Base-by-base conservation (phyloP, 2,797 vertebrate genomes). In the Serranus cabrilla region DNA sequence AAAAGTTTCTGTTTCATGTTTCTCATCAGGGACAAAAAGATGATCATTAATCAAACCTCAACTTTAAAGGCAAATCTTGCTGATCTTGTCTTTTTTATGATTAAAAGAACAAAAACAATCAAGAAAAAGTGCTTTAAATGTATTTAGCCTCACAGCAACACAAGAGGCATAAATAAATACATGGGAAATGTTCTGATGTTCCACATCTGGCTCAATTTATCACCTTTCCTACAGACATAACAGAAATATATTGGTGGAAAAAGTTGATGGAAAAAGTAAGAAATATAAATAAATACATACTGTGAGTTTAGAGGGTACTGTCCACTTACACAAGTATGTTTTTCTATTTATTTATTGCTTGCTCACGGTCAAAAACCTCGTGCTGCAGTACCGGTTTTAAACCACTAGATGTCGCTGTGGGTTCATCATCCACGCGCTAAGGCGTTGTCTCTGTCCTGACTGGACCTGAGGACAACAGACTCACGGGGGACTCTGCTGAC, bases 351-450 rank as follows among this genome's bases (percentile, higher is more conserved):
- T n/a, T n/a, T n/a, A n/a, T n/a, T n/a, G n/a, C n/a, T n/a, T n/a
- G n/a, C n/a, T n/a, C n/a, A n/a, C n/a, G n/a, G n/a, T n/a, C n/a
- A n/a, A n/a, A n/a, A n/a, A 31, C 27, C 27, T 31, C 27, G 6
- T 31, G 27, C n/a, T n/a, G 78, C 40, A 80, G 79, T 80, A 9
- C 3, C 18, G 1, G 0, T 0, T 16, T 1, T 7, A 0, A 0
- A 0, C 78, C 90, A 43, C 83, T 58, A 5, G 0, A 65, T 0
- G 81, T 10, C 83, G 58, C 82, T 82, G 20, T 59, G 43, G n/a
- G 17, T 18, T 50, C 11, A n/a, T 34, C 6, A 16, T 43, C 45
- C 21, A 3, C 6, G 25, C 5, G 7, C 2, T 12, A 59, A 85
- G 80, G 73, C 75, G 76, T 81, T 76, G 77, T 49, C 82, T 46